A percentile compares a stretch with the other conserved stretches of the same genome.
phyloP scores from a whole-genome alignment of 2,888 invertebrate genomes.

The Nudaria mundana region DNA sequence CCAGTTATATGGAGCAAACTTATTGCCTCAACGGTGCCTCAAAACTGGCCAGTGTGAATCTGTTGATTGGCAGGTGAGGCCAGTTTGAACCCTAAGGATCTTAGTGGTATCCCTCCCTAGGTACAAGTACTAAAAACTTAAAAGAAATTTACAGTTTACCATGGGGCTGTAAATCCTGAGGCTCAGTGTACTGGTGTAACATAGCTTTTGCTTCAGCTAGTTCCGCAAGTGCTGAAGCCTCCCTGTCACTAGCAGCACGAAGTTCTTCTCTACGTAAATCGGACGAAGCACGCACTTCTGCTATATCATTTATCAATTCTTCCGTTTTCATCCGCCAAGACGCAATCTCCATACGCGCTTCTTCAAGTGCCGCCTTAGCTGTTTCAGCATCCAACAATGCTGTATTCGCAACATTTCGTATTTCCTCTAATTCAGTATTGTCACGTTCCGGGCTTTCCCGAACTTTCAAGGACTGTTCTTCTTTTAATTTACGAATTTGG shows the following conservation, averaged over 20 bases:
- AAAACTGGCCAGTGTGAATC: too few species aligned
- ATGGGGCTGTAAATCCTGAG: slow-evolving; percentile 63
- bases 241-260: slow-evolving; percentile 56
- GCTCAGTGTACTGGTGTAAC: slow-evolving; percentile 59
- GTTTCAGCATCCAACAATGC: slow-evolving; percentile 52
- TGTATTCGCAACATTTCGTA: slow-evolving; percentile 43
- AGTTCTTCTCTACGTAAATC: slow-evolving; percentile 63
- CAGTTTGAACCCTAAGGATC: too few species aligned
- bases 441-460: slow-evolving; percentile 58
- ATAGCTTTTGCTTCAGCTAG: slow-evolving; percentile 62
- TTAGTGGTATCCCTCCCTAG: too few species aligned
- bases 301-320: slow-evolving; percentile 56
- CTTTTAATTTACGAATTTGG: slow-evolving; percentile 58
- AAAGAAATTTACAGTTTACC: slow-evolving; percentile 43
- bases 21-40: too few species aligned
- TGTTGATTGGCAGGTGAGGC: too few species aligned
- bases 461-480: slow-evolving; percentile 50
- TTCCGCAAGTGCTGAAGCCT: slow-evolving; percentile 60
- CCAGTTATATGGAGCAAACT: too few species aligned
- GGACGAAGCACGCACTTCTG: slow-evolving; percentile 56
- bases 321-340: slow-evolving; percentile 64
- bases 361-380: slow-evolving; percentile 55
- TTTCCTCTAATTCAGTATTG: slow-evolving; percentile 61
- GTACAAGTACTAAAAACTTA: background rate
- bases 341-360: slow-evolving; percentile 48